A percentile compares a stretch with the other conserved stretches of the same genome.
Evolutionary conservation across 2,888 invertebrate species (phyloP).

Genomic region (Tethea ocularis): DNA sequence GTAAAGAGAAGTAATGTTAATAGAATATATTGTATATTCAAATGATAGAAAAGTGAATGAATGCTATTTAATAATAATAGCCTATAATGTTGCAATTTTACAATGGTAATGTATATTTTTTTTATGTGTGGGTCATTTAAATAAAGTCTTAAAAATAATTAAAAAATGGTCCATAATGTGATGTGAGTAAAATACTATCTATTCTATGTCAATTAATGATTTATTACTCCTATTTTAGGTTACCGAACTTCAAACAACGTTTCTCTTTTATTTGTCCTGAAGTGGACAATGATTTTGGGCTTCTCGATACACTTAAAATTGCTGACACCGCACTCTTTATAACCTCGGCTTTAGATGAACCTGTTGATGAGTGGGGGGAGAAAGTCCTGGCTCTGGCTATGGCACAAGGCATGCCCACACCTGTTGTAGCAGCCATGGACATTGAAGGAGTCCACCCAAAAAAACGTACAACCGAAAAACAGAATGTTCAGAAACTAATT

Average conservation of each 20-base stretch:
- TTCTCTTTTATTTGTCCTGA: conserved; percentile 91
- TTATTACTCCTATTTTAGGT: conserved; percentile 81
- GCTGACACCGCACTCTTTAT: conserved; percentile 93
- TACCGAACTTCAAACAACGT: conserved; percentile 94
- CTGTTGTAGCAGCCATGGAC: conserved; percentile 89
- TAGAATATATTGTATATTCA: too few relatives aligned
- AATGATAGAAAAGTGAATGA: too few relatives aligned
- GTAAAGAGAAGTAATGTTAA: too few relatives aligned
- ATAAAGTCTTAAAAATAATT: too few relatives aligned
- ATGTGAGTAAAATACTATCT: too few relatives aligned
- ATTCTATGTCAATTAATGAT: too few relatives aligned
- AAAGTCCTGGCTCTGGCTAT: conserved; percentile 90
- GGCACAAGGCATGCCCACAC: conserved; percentile 92
- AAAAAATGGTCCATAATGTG: too few relatives aligned
- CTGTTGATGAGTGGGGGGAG: conserved; percentile 92
- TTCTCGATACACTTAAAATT: conserved; percentile 93
- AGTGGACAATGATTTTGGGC: conserved; percentile 88
- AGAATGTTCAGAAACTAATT: conserved; percentile 85
- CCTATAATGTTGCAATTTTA: too few relatives aligned
- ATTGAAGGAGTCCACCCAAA: conserved; percentile 89
- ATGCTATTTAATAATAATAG: too few relatives aligned
- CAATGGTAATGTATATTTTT: too few relatives aligned
- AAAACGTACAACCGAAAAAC: conserved; percentile 87
- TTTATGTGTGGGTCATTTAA: too few relatives aligned
- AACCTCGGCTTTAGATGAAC: conserved; percentile 88